phyloP scores from a whole-genome alignment of 2,888 invertebrate genomes.

The Cheiracanthium punctorium region DNA sequence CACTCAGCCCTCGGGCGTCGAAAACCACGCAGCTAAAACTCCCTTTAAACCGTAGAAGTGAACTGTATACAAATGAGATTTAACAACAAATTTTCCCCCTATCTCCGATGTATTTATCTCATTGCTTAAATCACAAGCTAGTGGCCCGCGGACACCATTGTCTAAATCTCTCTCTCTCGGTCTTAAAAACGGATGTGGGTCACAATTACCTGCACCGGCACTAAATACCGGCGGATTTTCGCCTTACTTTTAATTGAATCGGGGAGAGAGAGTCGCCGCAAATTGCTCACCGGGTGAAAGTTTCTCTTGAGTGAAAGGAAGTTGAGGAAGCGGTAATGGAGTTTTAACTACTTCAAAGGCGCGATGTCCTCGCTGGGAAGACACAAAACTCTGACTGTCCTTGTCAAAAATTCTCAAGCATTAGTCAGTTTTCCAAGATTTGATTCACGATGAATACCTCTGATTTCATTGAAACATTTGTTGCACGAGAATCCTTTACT shows the following conservation, averaged over 20 bases:
- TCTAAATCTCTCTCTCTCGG: constrained; percentile 20
- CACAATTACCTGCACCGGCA: constrained; percentile 30
- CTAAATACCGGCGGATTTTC: constrained; percentile 16
- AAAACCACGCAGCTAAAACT: constrained; percentile 11
- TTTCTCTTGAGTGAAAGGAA: not conserved
- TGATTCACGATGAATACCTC: too few species aligned
- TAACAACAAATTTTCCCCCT: constrained; percentile 20
- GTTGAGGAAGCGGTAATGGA: constrained; percentile 3
- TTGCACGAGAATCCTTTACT: too few species aligned
- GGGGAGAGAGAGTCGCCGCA: not conserved
- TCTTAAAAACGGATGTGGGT: constrained; percentile 37
- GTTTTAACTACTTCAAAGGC: too few species aligned
- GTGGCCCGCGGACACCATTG: constrained; percentile 51
- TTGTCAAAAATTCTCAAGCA: too few species aligned
- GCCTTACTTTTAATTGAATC: constrained; percentile 11
- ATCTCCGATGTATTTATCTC: constrained; percentile 27
- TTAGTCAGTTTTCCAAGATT: too few species aligned
- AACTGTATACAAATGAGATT: constrained; percentile 45
- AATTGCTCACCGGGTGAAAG: not conserved
- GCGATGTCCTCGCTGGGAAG: too few species aligned
- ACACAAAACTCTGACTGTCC: too few species aligned
- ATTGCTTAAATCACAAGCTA: constrained; percentile 40
- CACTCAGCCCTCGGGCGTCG: not conserved
- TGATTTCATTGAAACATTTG: too few species aligned
- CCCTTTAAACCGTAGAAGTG: constrained; percentile 22